These are phyloP conservation scores for Cariama cristata DNA, from an alignment of 2,113 vertebrate species.

Conservation along the genomic window DNA sequence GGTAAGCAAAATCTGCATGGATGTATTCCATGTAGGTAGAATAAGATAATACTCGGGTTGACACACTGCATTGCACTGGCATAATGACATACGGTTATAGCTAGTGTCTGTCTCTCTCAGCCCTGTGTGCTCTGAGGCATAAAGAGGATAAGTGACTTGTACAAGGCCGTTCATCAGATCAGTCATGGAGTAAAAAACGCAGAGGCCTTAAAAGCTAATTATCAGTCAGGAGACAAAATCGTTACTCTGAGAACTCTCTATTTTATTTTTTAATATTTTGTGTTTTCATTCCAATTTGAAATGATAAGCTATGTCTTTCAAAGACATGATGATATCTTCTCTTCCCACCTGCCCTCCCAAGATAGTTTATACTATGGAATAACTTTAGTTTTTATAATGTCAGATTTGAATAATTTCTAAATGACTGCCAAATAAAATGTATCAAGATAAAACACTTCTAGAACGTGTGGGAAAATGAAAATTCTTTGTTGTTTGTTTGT, in stretches of 20 bases:
- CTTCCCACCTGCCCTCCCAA: background rate
- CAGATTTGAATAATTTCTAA: background rate
- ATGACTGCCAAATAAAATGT: background rate
- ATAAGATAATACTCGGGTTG: background rate
- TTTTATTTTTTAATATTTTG: background rate
- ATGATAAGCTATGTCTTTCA: background rate
- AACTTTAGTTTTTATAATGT: background rate
- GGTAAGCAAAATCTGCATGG: conserved; percentile 16
- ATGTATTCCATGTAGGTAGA: background rate
- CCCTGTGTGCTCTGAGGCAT: conserved; percentile 24
- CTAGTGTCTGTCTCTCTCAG: background rate
- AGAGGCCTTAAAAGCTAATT: conserved; percentile 18
- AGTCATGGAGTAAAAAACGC: background rate
- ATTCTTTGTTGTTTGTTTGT: background rate
- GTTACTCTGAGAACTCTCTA: background rate
- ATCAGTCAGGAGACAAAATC: background rate
- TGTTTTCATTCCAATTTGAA: background rate
- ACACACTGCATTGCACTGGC: background rate
- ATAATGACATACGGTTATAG: conserved; percentile 41
- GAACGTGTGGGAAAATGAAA: background rate
- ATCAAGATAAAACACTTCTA: background rate
- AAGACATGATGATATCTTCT: background rate
- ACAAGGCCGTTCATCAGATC: conserved; percentile 40
- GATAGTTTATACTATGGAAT: background rate
- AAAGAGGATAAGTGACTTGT: conserved; percentile 34